Percentiles rank a stretch among this genome's conserved stretches.
These are phyloP conservation scores for Lytechinus pictus DNA, from an alignment of 35 echinoderm and acorn worm species.

Conservation along the genomic window DNA sequence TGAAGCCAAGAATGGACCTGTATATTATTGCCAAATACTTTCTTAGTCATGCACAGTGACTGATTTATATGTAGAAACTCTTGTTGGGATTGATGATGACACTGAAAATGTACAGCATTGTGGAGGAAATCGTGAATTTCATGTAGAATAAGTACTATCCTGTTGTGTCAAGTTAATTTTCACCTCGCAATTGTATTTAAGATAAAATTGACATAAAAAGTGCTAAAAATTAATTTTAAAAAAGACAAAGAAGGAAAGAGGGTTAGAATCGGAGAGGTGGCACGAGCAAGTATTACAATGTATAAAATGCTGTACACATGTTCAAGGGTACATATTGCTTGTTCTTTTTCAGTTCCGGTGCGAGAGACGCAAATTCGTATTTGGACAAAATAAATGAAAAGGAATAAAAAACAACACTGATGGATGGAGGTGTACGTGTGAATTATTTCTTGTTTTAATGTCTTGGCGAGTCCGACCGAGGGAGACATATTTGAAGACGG, in stretches of 20 bases:
- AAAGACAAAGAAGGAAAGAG: background rate
- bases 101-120: background rate
- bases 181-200: slow-evolving; percentile 4
- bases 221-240: background rate
- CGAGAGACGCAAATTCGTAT: slow-evolving; percentile 10
- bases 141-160: slow-evolving; percentile 2
- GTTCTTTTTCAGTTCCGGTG: background rate
- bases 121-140: background rate
- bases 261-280: background rate
- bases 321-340: background rate
- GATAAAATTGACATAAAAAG: background rate
- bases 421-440: no score
- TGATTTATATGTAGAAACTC: background rate
- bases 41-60: background rate
- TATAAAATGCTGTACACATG: background rate
- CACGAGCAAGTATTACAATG: background rate
- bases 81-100: background rate
- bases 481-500: no score
- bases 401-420: background rate
- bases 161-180: background rate
- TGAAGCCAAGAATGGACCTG: background rate
- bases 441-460: no score
- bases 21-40: slow-evolving; percentile 10
- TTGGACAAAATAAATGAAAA: slow-evolving; percentile 13
- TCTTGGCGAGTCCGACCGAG: no score